A percentile compares a stretch with the other conserved stretches of the same genome.
These are phyloP conservation scores for Oceanites oceanicus DNA, from an alignment of 2,113 vertebrate genomes.

Conservation along the genomic window DNA sequence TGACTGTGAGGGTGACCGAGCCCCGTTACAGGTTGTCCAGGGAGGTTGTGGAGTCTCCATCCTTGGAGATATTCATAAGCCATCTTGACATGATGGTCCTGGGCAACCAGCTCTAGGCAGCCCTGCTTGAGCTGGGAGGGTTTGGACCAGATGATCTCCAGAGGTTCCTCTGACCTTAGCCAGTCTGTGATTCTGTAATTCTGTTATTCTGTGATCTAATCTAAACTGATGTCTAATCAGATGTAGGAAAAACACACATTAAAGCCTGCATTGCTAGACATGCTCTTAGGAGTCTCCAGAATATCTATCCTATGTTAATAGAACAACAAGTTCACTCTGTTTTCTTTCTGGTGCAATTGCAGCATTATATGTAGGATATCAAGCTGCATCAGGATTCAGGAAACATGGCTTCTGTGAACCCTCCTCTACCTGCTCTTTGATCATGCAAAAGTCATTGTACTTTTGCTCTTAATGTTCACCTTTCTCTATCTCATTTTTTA, in stretches of 20 bases:
- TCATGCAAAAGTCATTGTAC: background rate
- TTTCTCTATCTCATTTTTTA: background rate
- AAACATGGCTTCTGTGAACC: background rate
- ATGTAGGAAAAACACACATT: background rate
- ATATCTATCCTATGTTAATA: background rate
- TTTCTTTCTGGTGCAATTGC: background rate
- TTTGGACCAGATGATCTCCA: background rate
- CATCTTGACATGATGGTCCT: background rate
- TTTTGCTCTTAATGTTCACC: background rate
- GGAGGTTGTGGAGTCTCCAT: background rate
- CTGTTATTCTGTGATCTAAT: background rate
- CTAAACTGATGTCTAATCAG: background rate
- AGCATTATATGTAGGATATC: background rate
- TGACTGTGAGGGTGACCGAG: background rate
- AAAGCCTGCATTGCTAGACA: background rate
- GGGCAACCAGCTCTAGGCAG: background rate
- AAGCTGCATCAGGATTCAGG: background rate
- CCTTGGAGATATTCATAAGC: background rate
- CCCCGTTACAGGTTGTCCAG: background rate
- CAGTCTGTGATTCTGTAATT: background rate
- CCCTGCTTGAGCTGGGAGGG: too few relatives aligned
- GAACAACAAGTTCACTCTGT: background rate
- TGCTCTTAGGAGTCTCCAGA: background rate
- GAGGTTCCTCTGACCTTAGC: background rate
- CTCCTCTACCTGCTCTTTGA: background rate